A percentile compares a stretch with the other conserved stretches of the same genome.
Evolutionary conservation across 2,797 vertebrate species (phyloP).

Genomic region (Glyptemys insculpta): DNA sequence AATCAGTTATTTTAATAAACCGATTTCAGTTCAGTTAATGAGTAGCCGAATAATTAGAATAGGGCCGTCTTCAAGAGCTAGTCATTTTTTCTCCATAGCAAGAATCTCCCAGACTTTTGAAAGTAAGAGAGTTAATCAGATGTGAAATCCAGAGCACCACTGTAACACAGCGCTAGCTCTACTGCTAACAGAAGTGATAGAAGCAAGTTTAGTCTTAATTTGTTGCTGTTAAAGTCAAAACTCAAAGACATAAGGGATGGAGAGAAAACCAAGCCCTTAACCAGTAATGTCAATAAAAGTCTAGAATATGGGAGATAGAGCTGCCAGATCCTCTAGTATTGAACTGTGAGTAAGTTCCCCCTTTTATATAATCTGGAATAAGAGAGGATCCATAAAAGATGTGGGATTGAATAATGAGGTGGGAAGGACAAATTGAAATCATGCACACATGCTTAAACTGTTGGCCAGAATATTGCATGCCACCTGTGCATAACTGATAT

Average conservation of each 20-base stretch:
- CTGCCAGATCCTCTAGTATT: not conserved
- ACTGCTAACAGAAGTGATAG: not conserved
- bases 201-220: not conserved
- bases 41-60: not conserved
- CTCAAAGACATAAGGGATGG: not conserved
- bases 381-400: not conserved
- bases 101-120: not conserved
- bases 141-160: not conserved
- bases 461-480: not conserved
- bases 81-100: not conserved
- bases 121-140: not conserved
- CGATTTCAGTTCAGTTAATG: not conserved
- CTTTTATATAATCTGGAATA: not conserved
- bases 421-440: not conserved
- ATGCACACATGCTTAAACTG: not conserved
- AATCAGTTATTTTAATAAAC: not conserved
- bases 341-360: not conserved
- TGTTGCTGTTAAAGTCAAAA: not conserved
- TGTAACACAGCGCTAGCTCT: not conserved
- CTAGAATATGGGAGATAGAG: not conserved
- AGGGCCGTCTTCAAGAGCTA: not conserved
- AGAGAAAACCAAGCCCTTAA: not conserved
- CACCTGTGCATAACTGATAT: not conserved
- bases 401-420: not conserved
- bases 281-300: not conserved